Base-by-base conservation (phyloP, 2,113 vertebrate species). In the Phrynocephalus versicolor region DNA sequence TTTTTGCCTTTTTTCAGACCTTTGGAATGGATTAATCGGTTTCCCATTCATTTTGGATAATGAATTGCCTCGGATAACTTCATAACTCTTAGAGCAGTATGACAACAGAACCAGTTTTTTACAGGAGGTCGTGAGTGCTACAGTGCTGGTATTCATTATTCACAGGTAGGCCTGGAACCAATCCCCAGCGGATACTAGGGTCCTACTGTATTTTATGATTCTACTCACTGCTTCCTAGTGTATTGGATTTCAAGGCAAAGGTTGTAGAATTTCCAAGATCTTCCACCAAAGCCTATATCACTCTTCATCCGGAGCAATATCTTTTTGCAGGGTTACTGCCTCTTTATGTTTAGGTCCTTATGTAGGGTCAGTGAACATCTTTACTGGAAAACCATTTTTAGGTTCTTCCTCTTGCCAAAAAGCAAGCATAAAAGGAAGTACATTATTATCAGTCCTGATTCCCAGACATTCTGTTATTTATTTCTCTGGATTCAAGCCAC, bases 341-440 rank as follows among this genome's bases (percentile, higher is more conserved):
- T 88, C 79, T 85, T 64, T 1, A 62, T 88, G 67, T 87, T 30
- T 90, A 82, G 55, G 27, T 18, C 4, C 19, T 81, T 23, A 80
- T 74, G 88, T 15, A 64, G 0, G 72, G 0, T n/a, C 35, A 74
- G 0, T 55, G 62, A 45, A 85, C 69, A 55, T 83, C 45, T 79
- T 87, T 64, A 82, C 69, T 51, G 77, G 77, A 85, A 85, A 19
- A 62, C 80, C 70, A 80, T 73, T 73, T 85, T 80, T 74, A 80
- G 77, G 58, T 65, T 62, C 78, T 62, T 86, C 74, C 77, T 74
- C 30, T 62, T 86, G 70, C 41, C 18, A 64, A 72, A 12, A 79
- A 45, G 1, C 0, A 0, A 86, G 75, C 76, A 60, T 84, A 80
- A 2, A 3, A 85, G 82, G 84, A 84, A 79, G 57, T 25, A 16